Conservation (phyloP, 2,797 vertebrate species). For the Alfaro cultratus region DNA sequence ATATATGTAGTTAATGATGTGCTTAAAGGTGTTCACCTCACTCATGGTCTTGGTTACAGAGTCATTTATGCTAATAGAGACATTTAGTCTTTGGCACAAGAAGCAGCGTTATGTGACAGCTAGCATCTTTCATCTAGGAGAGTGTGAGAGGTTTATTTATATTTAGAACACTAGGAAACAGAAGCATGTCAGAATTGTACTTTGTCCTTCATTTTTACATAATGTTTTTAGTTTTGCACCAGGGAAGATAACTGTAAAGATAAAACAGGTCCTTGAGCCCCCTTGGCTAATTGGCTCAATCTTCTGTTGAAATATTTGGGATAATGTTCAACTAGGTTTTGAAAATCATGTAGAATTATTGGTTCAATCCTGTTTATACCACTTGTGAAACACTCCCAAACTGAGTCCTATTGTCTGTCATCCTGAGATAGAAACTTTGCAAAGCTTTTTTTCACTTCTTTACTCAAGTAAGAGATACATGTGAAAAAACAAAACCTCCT, state of each 20-base stretch:
- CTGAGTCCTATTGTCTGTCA: no score
- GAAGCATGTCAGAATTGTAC: slow-evolving; percentile 19
- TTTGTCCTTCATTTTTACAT: slow-evolving; percentile 5
- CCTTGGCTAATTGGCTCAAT: no score
- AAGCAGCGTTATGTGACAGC: slow-evolving; percentile 47
- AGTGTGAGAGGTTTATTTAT: slow-evolving; percentile 37
- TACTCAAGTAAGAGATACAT: background rate
- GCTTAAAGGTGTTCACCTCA: slow-evolving; percentile 33
- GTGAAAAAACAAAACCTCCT: background rate
- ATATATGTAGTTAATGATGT: slow-evolving; percentile 51
- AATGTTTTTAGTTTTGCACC: slow-evolving; percentile 5
- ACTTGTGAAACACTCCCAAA: background rate
- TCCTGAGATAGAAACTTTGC: background rate
- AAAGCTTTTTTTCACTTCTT: background rate
- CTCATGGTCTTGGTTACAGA: slow-evolving; percentile 52
- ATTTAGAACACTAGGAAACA: slow-evolving; percentile 36
- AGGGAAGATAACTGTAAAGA: background rate
- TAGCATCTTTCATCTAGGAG: slow-evolving; percentile 39
- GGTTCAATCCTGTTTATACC: background rate
- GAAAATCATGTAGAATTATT: background rate
- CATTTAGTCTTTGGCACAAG: slow-evolving; percentile 32
- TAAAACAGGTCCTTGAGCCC: background rate
- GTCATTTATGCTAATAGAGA: slow-evolving; percentile 48
- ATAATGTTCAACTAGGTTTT: background rate
- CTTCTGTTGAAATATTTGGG: no score